Evolutionary conservation across 2,888 invertebrate genomes (phyloP).

Genomic region (Volucella zonaria): DNA sequence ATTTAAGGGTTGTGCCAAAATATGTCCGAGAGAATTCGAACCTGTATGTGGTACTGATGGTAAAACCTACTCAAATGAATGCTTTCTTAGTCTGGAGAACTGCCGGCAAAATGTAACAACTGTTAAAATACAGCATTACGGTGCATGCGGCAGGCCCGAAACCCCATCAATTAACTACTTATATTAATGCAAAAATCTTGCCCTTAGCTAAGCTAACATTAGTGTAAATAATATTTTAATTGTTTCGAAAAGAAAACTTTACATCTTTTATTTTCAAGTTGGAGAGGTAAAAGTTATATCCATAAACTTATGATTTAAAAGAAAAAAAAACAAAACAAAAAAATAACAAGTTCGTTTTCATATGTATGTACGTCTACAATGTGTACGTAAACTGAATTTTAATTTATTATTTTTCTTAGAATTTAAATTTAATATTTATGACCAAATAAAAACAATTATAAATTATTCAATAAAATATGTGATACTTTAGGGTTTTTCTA

Average conservation of each 20-base stretch:
- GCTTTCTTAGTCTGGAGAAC: conserved; percentile 95
- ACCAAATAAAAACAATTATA: conserved; percentile 54
- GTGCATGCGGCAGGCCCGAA: conserved; percentile 93
- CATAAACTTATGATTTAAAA: conserved; percentile 4
- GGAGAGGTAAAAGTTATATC: conserved; percentile 18
- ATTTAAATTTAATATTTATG: conserved; percentile 37
- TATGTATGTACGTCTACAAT: conserved; percentile 26
- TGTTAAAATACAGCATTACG: conserved; percentile 90
- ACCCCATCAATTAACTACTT: conserved; percentile 94
- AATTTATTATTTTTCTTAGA: conserved; percentile 27
- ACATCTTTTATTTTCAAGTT: conserved; percentile 49
- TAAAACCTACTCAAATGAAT: conserved; percentile 96
- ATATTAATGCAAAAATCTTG: conserved; percentile 84
- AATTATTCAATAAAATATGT: conserved; percentile 14
- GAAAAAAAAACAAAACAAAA: not conserved
- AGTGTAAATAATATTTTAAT: conserved; percentile 50
- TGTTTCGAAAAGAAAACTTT: conserved; percentile 33
- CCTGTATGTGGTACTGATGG: conserved; percentile 96
- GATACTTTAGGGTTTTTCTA: not conserved
- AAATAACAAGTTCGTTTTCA: conserved; percentile 20
- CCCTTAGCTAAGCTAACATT: conserved; percentile 30
- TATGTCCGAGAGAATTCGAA: conserved; percentile 93
- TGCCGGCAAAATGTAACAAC: conserved; percentile 90
- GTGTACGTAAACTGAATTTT: not conserved
- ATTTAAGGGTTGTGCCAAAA: conserved; percentile 93